phyloP scores from a whole-genome alignment of 1,140 invertebrate genomes.

The Colletes latitarsis region DNA sequence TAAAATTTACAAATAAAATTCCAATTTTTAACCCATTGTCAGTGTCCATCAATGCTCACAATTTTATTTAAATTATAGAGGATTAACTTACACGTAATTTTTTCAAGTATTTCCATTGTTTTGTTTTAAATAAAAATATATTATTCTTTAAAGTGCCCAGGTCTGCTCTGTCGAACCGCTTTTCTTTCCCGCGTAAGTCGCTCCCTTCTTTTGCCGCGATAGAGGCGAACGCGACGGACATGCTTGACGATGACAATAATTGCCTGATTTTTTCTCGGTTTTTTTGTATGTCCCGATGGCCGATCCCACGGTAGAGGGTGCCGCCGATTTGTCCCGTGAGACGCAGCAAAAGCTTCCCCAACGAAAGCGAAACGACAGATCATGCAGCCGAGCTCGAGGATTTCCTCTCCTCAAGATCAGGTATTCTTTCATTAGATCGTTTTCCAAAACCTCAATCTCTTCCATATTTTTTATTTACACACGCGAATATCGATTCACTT shows the following conservation, averaged over 20 bases:
- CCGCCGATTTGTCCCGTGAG: conserved; percentile 73
- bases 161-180: neutral
- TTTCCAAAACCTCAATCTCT: too few species aligned
- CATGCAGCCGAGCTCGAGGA: conserved; percentile 71
- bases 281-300: conserved; percentile 38
- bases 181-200: neutral
- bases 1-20: too few species aligned
- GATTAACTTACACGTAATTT: too few species aligned
- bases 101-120: too few species aligned
- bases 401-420: conserved; percentile 72
- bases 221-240: neutral
- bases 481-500: too few species aligned
- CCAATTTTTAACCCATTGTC: too few species aligned
- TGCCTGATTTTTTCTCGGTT: conserved; percentile 53
- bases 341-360: conserved; percentile 75
- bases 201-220: neutral
- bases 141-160: too few species aligned
- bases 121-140: too few species aligned
- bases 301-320: conserved; percentile 64
- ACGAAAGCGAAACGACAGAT: conserved; percentile 72
- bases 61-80: too few species aligned
- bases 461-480: too few species aligned
- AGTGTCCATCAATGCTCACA: too few species aligned
- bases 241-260: conserved; percentile 39
- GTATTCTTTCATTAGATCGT: conserved; percentile 51